Percentiles rank a stretch among this genome's conserved stretches.
These are phyloP conservation scores for Anhinga anhinga DNA, from an alignment of 2,113 vertebrate species.

Conservation along the genomic window DNA sequence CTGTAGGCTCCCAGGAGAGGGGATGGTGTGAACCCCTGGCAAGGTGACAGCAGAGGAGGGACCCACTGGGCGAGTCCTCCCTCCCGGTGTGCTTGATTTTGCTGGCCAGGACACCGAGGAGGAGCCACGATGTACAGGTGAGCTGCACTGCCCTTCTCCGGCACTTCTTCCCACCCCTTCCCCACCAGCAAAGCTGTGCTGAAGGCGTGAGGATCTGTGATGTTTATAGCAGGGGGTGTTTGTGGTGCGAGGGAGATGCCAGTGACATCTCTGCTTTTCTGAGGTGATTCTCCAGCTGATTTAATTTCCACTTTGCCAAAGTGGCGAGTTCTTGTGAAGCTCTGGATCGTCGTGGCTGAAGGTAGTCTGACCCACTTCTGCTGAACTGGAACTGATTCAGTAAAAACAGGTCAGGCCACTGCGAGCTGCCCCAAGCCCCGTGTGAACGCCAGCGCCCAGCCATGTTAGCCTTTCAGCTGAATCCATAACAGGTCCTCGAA, in stretches of 20 bases:
- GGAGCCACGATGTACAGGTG: neutral
- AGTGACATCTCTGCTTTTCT: neutral
- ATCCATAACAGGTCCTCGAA: neutral
- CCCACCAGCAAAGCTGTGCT: neutral
- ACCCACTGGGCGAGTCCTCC: neutral
- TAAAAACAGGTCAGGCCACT: constrained; percentile 44
- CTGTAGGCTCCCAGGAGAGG: neutral
- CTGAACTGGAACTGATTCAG: constrained; percentile 44
- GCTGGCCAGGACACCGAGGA: fast-evolving
- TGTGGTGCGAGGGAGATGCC: neutral
- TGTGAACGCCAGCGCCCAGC: neutral
- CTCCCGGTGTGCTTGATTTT: neutral
- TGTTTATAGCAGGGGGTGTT: neutral
- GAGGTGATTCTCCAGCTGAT: neutral
- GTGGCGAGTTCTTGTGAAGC: neutral
- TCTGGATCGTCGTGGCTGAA: neutral
- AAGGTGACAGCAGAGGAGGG: neutral
- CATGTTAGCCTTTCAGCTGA: neutral
- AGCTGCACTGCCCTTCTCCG: neutral
- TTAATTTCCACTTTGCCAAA: neutral
- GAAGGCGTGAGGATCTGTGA: fast-evolving
- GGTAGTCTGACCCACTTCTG: constrained; percentile 47
- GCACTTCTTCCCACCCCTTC: neutral
- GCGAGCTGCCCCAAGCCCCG: neutral
- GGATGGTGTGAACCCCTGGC: neutral